These are phyloP conservation scores for Poeciliopsis gracilis DNA, from an alignment of 2,797 vertebrate genomes.

Conservation along the genomic window DNA sequence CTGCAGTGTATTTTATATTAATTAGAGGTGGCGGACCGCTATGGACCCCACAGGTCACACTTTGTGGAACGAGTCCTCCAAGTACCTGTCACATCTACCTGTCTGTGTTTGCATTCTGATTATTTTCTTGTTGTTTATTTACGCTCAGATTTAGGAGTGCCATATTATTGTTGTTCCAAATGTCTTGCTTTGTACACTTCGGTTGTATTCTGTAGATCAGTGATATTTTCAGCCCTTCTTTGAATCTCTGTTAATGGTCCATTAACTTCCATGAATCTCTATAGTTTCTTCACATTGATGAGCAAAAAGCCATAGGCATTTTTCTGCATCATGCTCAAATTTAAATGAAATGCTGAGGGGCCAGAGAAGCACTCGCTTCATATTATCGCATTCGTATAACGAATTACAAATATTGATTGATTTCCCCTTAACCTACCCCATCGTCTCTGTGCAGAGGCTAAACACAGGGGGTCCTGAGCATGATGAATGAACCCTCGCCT, in stretches of 20 bases:
- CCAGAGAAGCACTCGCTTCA: constrained; percentile 12
- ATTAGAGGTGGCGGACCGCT: neutral
- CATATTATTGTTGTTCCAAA: neutral
- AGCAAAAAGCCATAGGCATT: neutral
- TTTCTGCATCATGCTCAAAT: constrained; percentile 6
- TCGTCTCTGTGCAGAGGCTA: constrained; percentile 15
- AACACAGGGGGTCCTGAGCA: constrained; percentile 12
- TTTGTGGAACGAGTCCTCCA: neutral
- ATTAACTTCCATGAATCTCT: neutral
- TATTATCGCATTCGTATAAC: constrained; percentile 21
- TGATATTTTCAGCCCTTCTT: neutral
- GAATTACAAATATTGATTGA: constrained; percentile 48
- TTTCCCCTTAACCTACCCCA: constrained; percentile 13
- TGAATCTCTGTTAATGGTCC: too few species aligned
- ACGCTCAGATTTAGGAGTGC: neutral
- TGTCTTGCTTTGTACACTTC: neutral
- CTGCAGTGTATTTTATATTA: neutral
- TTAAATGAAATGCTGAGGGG: constrained; percentile 12
- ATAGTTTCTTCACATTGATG: neutral
- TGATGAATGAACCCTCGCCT: constrained; percentile 52
- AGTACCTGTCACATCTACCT: neutral
- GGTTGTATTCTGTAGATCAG: neutral
- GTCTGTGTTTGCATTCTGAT: neutral
- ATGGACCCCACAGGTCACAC: neutral
- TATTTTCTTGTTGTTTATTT: neutral